A percentile compares a stretch with the other conserved stretches of the same genome.
These are phyloP conservation scores for Pelodiscus sinensis DNA, from an alignment of 2,113 vertebrate genomes.

Conservation along the genomic window DNA sequence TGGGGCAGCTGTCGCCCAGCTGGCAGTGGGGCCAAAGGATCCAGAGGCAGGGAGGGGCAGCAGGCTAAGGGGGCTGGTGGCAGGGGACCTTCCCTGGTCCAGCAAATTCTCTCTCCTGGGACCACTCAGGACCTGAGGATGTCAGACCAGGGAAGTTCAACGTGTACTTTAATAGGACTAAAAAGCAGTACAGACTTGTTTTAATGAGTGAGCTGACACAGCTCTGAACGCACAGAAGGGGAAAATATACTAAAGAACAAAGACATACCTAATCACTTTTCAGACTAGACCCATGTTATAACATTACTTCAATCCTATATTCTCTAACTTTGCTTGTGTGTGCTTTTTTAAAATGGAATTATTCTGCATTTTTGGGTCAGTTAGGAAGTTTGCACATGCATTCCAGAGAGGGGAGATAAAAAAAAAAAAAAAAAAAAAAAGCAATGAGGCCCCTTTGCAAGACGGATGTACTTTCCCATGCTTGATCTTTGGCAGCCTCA, in stretches of 20 bases:
- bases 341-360: not conserved
- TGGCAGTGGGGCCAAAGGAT: too few relatives aligned
- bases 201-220: not conserved
- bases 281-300: not conserved
- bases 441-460: not conserved
- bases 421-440: not conserved
- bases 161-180: not conserved
- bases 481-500: constrained; percentile 8
- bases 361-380: not conserved
- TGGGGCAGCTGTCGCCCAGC: too few relatives aligned
- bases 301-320: not conserved
- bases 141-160: too few relatives aligned
- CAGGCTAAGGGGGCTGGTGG: too few relatives aligned
- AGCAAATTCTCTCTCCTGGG: too few relatives aligned
- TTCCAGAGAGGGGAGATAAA: not conserved
- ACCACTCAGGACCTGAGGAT: too few relatives aligned
- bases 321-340: not conserved
- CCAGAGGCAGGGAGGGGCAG: too few relatives aligned
- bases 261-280: not conserved
- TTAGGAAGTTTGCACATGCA: not conserved
- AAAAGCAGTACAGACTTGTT: not conserved
- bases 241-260: not conserved
- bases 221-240: not conserved
- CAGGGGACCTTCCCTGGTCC: too few relatives aligned
- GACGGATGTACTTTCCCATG: not conserved